A percentile compares a stretch with the other conserved stretches of the same genome.
Conservation (phyloP, 2,888 invertebrate genomes). For the Plagodis dolabraria region DNA sequence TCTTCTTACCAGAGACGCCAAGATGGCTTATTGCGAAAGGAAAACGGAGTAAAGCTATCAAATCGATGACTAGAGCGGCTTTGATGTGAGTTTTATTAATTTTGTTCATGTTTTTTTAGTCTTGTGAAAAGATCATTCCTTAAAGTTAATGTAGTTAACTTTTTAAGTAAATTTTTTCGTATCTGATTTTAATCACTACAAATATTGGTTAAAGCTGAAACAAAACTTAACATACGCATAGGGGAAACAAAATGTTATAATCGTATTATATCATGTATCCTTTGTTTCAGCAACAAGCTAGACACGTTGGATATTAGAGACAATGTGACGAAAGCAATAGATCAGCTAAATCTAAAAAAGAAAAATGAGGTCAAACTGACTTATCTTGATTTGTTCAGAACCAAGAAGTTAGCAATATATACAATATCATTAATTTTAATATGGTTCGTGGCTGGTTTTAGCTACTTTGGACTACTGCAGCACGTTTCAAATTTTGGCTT, state of each 20-base stretch:
- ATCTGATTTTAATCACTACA: too few species aligned
- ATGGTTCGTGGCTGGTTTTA: constrained; percentile 54
- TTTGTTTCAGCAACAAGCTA: constrained; percentile 54
- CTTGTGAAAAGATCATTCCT: too few species aligned
- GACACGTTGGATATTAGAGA: constrained; percentile 47
- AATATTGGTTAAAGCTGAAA: too few species aligned
- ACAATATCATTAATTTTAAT: constrained; percentile 45
- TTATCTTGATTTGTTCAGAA: constrained; percentile 56
- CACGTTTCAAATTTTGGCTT: constrained; percentile 53
- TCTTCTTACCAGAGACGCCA: constrained; percentile 62
- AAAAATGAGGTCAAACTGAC: constrained; percentile 39
- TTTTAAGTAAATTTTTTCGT: too few species aligned
- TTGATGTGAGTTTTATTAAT: constrained; percentile 48
- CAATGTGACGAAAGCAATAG: constrained; percentile 45
- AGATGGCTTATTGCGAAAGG: constrained; percentile 63
- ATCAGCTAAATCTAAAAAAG: constrained; percentile 44
- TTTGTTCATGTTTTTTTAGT: too few species aligned
- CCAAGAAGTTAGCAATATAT: constrained; percentile 44
- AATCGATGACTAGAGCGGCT: constrained; percentile 55
- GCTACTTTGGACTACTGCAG: constrained; percentile 59
- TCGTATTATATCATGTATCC: too few species aligned
- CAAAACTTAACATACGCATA: too few species aligned
- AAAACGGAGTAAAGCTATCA: constrained; percentile 47
- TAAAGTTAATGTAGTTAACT: too few species aligned
- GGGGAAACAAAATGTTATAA: too few species aligned